Conservation (phyloP, 2,113 vertebrate genomes). For the Protobothrops mucrosquamatus region DNA sequence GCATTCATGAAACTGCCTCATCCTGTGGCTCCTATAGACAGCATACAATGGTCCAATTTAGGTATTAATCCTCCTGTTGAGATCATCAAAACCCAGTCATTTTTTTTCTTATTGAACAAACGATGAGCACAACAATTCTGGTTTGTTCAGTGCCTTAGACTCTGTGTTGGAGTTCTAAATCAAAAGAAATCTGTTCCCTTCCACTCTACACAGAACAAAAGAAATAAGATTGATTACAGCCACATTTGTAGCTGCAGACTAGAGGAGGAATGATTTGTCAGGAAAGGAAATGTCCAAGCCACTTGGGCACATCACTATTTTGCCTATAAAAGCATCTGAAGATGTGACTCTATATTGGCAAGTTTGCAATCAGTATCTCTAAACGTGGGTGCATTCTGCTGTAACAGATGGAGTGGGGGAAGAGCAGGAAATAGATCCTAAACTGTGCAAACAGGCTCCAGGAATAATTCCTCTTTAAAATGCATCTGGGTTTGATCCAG, state of each 20-base stretch:
- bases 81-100: not conserved
- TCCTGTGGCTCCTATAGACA: not conserved
- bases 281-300: not conserved
- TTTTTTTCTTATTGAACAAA: not conserved
- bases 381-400: not conserved
- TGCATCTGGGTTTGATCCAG: not conserved
- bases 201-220: not conserved
- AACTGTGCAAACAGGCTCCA: not conserved
- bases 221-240: not conserved
- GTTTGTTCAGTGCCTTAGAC: not conserved
- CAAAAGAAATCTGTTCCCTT: not conserved
- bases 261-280: not conserved
- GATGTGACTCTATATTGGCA: not conserved
- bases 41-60: not conserved
- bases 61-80: not conserved
- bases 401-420: not conserved
- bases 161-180: not conserved
- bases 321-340: not conserved
- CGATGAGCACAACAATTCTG: not conserved
- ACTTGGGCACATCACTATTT: not conserved
- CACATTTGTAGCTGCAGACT: not conserved
- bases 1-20: not conserved
- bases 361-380: not conserved
- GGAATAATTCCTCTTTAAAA: not conserved
- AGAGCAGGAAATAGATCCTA: not conserved